A percentile compares a stretch with the other conserved stretches of the same genome.
Conservation (phyloP, 2,113 vertebrate species). For the Okapia johnstoni region DNA sequence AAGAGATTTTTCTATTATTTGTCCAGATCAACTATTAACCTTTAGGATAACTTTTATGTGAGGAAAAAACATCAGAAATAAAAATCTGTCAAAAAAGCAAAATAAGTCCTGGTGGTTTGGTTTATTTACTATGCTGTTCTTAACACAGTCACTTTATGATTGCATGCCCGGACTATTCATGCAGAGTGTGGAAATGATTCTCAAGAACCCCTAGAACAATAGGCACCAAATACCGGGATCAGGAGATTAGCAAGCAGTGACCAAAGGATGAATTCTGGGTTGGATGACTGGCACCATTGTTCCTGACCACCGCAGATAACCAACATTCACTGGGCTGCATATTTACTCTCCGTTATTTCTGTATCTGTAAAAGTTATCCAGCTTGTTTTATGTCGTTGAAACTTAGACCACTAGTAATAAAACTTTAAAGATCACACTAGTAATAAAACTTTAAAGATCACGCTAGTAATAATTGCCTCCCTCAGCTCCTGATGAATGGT, state of each 20-base stretch:
- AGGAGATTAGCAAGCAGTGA: neutral
- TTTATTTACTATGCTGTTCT: neutral
- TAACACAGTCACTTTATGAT: neutral
- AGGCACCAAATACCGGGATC: neutral
- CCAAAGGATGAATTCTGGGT: neutral
- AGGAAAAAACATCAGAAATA: neutral
- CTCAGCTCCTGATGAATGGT: neutral
- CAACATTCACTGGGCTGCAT: neutral
- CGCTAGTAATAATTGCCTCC: neutral
- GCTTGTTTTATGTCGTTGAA: neutral
- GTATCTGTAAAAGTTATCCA: neutral
- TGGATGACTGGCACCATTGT: neutral
- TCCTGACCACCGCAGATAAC: neutral
- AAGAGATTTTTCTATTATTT: neutral
- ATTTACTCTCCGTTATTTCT: neutral
- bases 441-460: neutral
- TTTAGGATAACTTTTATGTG: neutral
- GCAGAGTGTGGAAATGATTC: neutral
- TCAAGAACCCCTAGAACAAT: neutral
- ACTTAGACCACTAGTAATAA: neutral
- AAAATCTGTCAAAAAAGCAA: slow-evolving; percentile 31
- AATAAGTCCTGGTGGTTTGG: neutral
- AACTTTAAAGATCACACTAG: neutral
- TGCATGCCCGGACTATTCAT: neutral
- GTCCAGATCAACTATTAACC: neutral